Evolutionary conservation across 2,113 vertebrate species (phyloP).

Genomic region (Ameiurus melas): DNA sequence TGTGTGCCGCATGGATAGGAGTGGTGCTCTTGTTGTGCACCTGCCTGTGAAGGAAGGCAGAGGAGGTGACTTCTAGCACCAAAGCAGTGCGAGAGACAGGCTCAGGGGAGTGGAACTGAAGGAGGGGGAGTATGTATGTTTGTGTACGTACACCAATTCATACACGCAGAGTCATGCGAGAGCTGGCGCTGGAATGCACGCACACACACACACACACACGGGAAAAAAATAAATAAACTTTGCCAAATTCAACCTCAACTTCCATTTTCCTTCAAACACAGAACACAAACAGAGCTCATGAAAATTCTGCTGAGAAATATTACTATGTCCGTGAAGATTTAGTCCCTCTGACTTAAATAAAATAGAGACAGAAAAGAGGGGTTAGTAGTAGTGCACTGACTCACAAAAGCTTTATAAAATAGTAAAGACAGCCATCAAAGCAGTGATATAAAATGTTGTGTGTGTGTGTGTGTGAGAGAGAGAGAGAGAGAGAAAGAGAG

Average conservation of each 20-base stretch:
- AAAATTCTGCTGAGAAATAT: background rate
- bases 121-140: conserved; percentile 49
- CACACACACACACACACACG: conserved; percentile 54
- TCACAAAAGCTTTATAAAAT: conserved; percentile 29
- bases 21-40: conserved; percentile 78
- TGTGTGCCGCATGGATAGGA: conserved; percentile 72
- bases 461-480: background rate
- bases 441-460: background rate
- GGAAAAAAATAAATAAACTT: conserved; percentile 54
- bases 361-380: background rate
- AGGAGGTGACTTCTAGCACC: conserved; percentile 78
- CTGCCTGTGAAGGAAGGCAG: conserved; percentile 70
- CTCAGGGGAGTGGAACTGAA: conserved; percentile 66
- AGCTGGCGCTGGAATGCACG: conserved; percentile 32
- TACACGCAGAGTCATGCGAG: background rate
- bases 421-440: background rate
- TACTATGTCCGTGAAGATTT: background rate
- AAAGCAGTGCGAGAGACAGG: conserved; percentile 67
- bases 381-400: background rate
- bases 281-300: background rate
- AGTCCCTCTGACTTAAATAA: background rate
- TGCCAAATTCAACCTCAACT: conserved; percentile 7
- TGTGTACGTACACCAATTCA: background rate
- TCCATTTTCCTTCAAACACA: background rate
- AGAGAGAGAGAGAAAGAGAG: background rate